phyloP scores from a whole-genome alignment of 30 jellyfish, hydroid and myxozoan species.

The Turritopsis rubra region DNA sequence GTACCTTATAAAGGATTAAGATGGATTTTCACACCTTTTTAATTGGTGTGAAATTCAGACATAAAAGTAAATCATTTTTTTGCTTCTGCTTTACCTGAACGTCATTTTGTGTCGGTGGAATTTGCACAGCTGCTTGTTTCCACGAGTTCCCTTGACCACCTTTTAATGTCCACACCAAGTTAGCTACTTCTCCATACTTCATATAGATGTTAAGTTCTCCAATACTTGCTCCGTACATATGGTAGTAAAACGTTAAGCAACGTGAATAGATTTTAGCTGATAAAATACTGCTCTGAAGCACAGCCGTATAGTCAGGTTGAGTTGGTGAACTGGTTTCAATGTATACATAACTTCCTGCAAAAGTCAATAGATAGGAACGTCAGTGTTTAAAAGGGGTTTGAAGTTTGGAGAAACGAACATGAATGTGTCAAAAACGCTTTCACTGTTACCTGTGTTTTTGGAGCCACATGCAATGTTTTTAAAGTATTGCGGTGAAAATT shows the following conservation, averaged over 20 bases:
- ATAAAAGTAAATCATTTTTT: no score
- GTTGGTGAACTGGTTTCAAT: constrained; percentile 66
- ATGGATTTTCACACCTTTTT: no score
- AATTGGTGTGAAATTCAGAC: no score
- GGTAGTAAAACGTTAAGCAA: constrained; percentile 53
- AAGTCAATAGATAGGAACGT: no score
- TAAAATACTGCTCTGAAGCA: constrained; percentile 29
- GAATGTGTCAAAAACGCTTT: no score
- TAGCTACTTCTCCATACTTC: neutral
- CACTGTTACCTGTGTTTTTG: no score
- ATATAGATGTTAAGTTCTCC: constrained; percentile 41
- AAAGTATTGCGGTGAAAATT: no score
- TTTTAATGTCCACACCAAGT: constrained; percentile 38
- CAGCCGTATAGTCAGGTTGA: constrained; percentile 42
- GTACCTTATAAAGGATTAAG: no score
- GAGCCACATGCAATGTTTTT: no score
- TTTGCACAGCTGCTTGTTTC: constrained; percentile 42
- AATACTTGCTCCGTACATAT: constrained; percentile 60
- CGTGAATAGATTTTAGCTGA: constrained; percentile 33
- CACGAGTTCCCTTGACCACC: constrained; percentile 61
- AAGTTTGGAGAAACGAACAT: no score
- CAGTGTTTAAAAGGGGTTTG: no score
- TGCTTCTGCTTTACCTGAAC: constrained; percentile 59
- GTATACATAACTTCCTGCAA: constrained; percentile 45
- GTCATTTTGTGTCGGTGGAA: constrained; percentile 31